A percentile compares a stretch with the other conserved stretches of the same genome.
These are phyloP conservation scores for Lasioglossum oenotherae DNA, from an alignment of 2,888 invertebrate genomes.

Conservation along the genomic window DNA sequence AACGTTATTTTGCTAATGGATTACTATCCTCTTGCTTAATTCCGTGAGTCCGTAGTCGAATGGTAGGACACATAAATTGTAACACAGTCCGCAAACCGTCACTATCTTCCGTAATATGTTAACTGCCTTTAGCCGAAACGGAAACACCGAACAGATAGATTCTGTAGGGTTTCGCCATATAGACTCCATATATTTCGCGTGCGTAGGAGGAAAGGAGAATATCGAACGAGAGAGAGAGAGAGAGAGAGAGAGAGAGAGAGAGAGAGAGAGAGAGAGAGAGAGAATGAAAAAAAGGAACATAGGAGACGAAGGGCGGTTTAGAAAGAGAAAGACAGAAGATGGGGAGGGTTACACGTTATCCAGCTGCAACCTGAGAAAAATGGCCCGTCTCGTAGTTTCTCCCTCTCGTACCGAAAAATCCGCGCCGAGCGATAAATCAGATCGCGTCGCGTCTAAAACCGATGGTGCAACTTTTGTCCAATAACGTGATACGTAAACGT, in stretches of 20 bases:
- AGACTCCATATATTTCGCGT: slow-evolving; percentile 73
- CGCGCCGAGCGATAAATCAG: slow-evolving; percentile 76
- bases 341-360: slow-evolving; percentile 60
- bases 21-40: not conserved
- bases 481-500: slow-evolving; percentile 75
- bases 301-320: not conserved
- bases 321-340: slow-evolving; percentile 13
- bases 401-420: slow-evolving; percentile 69
- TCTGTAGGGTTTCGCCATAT: slow-evolving; percentile 52
- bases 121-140: slow-evolving; percentile 66
- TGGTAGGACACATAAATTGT: not conserved
- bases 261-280: not conserved
- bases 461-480: slow-evolving; percentile 79
- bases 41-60: not conserved
- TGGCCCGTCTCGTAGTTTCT: slow-evolving; percentile 75
- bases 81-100: not conserved
- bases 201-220: slow-evolving; percentile 25
- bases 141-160: slow-evolving; percentile 69
- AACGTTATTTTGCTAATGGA: not conserved
- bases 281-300: not conserved
- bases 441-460: slow-evolving; percentile 75
- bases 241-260: not conserved
- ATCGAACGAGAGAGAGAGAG: slow-evolving; percentile 2
- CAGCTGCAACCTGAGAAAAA: slow-evolving; percentile 77
- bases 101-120: slow-evolving; percentile 63